Conservation (phyloP, 2,113 vertebrate genomes). For the Crocuta crocuta region DNA sequence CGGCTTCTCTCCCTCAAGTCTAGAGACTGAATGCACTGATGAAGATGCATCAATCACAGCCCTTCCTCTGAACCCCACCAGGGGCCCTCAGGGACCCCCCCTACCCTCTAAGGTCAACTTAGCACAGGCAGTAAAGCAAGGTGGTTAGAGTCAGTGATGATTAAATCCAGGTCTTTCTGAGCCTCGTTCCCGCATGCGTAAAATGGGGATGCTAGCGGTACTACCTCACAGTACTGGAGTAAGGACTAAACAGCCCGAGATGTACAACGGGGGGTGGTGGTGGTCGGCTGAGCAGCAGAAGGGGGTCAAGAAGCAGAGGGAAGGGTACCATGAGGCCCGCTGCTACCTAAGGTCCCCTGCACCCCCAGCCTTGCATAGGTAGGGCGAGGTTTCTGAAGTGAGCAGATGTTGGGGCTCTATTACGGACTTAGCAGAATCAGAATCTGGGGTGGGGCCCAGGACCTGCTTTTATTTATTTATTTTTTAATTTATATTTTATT, state of each 20-base stretch:
- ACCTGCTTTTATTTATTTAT: neutral
- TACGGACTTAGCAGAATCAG: neutral
- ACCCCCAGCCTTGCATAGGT: neutral
- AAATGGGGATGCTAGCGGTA: neutral
- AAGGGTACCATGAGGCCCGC: rapidly evolving
- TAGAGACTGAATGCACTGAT: neutral
- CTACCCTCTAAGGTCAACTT: too few species aligned
- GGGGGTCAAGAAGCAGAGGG: neutral
- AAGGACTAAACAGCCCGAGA: neutral
- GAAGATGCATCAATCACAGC: rapidly evolving
- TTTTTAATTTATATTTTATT: too few species aligned
- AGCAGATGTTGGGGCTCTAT: neutral
- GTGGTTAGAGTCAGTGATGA: neutral
- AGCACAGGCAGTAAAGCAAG: neutral
- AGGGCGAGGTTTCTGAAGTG: neutral
- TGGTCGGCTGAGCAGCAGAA: neutral
- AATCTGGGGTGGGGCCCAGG: neutral
- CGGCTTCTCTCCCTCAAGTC: rapidly evolving
- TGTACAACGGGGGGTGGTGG: neutral
- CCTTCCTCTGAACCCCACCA: neutral
- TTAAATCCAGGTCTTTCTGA: neutral
- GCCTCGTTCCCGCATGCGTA: neutral
- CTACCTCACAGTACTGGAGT: too few species aligned
- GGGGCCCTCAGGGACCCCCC: neutral
- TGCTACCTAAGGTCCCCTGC: neutral